Evolutionary conservation across 2,113 vertebrate species (phyloP), one percentile per base, ranked within the genome.

Genomic region (Myotis lucifugus): DNA sequence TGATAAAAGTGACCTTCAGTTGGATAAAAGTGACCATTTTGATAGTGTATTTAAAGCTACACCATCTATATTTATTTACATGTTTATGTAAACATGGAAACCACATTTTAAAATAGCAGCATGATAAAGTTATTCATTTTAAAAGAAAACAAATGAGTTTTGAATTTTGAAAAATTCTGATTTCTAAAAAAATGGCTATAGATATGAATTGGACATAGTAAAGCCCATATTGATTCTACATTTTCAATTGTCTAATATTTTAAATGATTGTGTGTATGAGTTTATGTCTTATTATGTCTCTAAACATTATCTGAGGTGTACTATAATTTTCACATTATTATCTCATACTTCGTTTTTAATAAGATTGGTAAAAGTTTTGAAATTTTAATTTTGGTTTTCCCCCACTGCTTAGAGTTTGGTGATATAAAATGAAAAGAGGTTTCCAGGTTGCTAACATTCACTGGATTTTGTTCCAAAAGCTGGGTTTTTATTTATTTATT

Each of bases 321-420:
- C 48, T 95, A 6, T 84, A 97, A 93, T 94, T 91, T 95, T 94
- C 74, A 89, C 76, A 81, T 95, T 70, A 91, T 95, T 97, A 89
- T 96, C 94, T 98, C 96, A 86, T 82, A 79, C 78, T 97, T 93
- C 93, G 34, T 67, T 95, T 97, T 97, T 97, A 96, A 96, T 86
- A 21, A 14, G 46, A 94, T 93, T 96, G 66, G 81, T 97, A 85
- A 92, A 96, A 94, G 94, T 84, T 97, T 96, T 90, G 88, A 94
- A 94, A 88, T 94, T 89, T 90, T 94, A 96, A 97, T 94, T 97
- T 97, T 93, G 88, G 37, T 98, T 98, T 97, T 56, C 84, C 86
- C 96, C 56, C 17, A 84, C 85, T 88, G 56, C 88, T 97, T 92
- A 48, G 32, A 86, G 85, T 46, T 95, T 94, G 95, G 94, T 95